These are phyloP conservation scores for Vanacampus margaritifer DNA, from an alignment of 2,113 vertebrate genomes.

Conservation along the genomic window DNA sequence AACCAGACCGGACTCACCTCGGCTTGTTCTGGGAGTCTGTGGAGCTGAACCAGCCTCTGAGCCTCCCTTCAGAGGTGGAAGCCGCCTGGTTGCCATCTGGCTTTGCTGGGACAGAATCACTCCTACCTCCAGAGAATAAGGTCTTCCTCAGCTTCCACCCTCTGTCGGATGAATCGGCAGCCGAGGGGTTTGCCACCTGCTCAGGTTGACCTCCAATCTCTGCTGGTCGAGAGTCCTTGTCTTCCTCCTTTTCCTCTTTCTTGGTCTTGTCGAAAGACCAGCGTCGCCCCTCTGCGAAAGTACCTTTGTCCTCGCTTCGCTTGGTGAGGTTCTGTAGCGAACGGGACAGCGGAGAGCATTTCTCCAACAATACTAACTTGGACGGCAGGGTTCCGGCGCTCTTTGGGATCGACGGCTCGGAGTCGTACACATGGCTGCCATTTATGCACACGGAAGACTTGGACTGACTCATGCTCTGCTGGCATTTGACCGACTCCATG, in stretches of 20 bases:
- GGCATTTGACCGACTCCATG: constrained; percentile 74
- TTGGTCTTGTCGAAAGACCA: constrained; percentile 72
- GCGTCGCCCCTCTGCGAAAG: constrained; percentile 49
- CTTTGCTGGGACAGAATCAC: constrained; percentile 73
- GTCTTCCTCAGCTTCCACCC: constrained; percentile 75
- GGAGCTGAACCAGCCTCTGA: constrained; percentile 83
- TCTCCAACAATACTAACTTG: constrained; percentile 68
- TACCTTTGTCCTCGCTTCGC: constrained; percentile 67
- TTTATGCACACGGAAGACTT: constrained; percentile 93
- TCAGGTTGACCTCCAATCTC: constrained; percentile 48
- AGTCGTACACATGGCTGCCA: constrained; percentile 88
- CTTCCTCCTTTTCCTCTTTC: constrained; percentile 67
- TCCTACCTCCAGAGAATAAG: constrained; percentile 77
- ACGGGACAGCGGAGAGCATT: constrained; percentile 68
- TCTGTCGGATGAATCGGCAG: constrained; percentile 54
- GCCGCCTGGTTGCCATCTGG: constrained; percentile 58
- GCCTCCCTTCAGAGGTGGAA: constrained; percentile 72
- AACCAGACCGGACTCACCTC: constrained; percentile 77
- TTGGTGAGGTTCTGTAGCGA: constrained; percentile 76
- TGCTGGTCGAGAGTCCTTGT: constrained; percentile 56
- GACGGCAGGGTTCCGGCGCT: constrained; percentile 49
- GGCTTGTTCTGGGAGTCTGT: constrained; percentile 85
- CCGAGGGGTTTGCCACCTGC: constrained; percentile 53
- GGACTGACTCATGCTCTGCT: constrained; percentile 72
- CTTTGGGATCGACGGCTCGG: constrained; percentile 61